A percentile compares a stretch with the other conserved stretches of the same genome.
These are phyloP conservation scores for Ctena decussata DNA, from an alignment of 2,888 invertebrate genomes.

Conservation along the genomic window DNA sequence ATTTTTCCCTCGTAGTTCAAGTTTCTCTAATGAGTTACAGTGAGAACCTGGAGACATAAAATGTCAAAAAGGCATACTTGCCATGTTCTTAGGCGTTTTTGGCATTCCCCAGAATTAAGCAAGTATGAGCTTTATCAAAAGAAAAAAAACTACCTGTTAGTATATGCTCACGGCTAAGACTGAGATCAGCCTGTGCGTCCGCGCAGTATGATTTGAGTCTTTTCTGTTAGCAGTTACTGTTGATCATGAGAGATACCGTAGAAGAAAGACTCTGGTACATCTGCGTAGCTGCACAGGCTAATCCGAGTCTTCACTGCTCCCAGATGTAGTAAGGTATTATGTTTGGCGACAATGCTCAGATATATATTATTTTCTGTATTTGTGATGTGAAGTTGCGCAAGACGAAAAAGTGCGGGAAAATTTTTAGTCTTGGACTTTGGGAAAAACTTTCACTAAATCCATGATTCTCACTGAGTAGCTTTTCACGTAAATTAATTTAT, in stretches of 20 bases:
- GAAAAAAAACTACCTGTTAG: too few relatives aligned
- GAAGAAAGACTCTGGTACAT: too few relatives aligned
- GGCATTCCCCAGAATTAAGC: neutral
- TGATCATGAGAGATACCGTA: too few relatives aligned
- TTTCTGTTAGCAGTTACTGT: too few relatives aligned
- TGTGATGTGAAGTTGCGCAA: neutral
- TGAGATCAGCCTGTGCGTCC: too few relatives aligned
- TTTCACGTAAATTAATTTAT: neutral
- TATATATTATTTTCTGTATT: neutral
- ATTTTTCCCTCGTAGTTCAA: neutral
- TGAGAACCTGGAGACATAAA: neutral
- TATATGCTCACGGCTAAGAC: too few relatives aligned
- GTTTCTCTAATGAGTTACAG: neutral
- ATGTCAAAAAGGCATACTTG: neutral
- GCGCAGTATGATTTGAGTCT: too few relatives aligned
- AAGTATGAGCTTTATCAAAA: too few relatives aligned
- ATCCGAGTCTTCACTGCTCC: too few relatives aligned
- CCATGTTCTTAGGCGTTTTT: neutral
- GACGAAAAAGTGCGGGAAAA: slow-evolving; percentile 5
- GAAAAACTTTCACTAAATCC: neutral
- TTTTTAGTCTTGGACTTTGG: neutral
- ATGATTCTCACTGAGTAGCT: neutral
- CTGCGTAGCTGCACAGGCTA: too few relatives aligned
- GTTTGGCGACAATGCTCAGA: too few relatives aligned
- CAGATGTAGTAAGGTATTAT: too few relatives aligned